phyloP scores from a whole-genome alignment of 2,113 vertebrate species.

The Scolopax mira region DNA sequence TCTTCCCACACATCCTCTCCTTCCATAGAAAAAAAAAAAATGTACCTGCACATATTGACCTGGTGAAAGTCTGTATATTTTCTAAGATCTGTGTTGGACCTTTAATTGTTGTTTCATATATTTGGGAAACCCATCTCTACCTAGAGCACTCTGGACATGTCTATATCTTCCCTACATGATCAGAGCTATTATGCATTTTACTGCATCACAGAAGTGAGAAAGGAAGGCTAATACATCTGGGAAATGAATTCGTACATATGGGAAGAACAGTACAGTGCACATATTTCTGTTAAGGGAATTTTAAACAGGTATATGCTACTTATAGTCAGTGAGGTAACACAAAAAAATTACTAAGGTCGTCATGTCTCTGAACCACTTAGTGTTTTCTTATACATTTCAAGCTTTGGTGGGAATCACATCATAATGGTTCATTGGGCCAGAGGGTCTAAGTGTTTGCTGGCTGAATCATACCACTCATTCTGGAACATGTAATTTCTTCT shows the following conservation, averaged over 20 bases:
- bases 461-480: not conserved
- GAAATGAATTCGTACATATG: not conserved
- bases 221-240: not conserved
- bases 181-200: not conserved
- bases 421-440: not conserved
- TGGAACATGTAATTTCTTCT: not conserved
- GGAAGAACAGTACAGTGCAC: accelerated
- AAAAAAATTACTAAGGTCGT: not conserved
- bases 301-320: not conserved
- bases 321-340: not conserved
- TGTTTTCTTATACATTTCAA: not conserved
- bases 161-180: not conserved
- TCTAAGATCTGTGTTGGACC: not conserved
- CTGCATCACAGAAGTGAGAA: not conserved
- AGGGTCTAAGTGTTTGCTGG: not conserved
- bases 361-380: not conserved
- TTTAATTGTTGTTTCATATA: not conserved
- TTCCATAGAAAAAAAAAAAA: not conserved
- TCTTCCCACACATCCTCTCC: not conserved
- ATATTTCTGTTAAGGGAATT: not conserved
- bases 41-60: accelerated
- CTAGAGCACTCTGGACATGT: not conserved
- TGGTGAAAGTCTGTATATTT: not conserved
- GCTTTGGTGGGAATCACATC: not conserved
- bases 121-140: not conserved